These are phyloP conservation scores for Pterobdella sp. DNA, from an alignment of 2,888 invertebrate genomes.

Conservation along the genomic window DNA sequence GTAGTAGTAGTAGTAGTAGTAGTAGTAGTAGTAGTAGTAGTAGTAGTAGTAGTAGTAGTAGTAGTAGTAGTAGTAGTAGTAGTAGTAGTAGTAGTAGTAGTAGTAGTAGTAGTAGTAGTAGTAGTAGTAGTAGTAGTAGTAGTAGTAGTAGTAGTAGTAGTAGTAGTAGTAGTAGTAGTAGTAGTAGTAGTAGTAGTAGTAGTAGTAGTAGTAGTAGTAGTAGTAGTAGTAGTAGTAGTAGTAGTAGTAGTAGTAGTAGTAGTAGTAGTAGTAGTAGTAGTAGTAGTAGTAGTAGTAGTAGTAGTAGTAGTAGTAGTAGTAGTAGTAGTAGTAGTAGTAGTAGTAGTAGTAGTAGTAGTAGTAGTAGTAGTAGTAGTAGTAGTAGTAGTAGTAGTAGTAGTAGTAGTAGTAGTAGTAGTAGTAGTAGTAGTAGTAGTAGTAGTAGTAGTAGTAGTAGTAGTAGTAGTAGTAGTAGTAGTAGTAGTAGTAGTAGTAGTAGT, in stretches of 20 bases:
- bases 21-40: slow-evolving; percentile 16
- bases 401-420: slow-evolving; percentile 18
- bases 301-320: slow-evolving; percentile 19
- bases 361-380: slow-evolving; percentile 19
- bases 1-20: slow-evolving; percentile 15
- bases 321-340: slow-evolving; percentile 19
- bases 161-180: slow-evolving; percentile 17
- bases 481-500: slow-evolving; percentile 19
- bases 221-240: slow-evolving; percentile 12
- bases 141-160: slow-evolving; percentile 19
- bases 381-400: slow-evolving; percentile 12
- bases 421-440: slow-evolving; percentile 19
- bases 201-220: slow-evolving; percentile 19
- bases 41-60: slow-evolving; percentile 19
- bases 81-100: slow-evolving; percentile 18
- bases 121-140: slow-evolving; percentile 10
- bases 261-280: slow-evolving; percentile 18
- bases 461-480: slow-evolving; percentile 13
- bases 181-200: slow-evolving; percentile 14
- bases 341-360: slow-evolving; percentile 11
- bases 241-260: slow-evolving; percentile 18
- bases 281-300: slow-evolving; percentile 11
- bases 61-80: slow-evolving; percentile 12
- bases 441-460: slow-evolving; percentile 16
- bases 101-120: slow-evolving; percentile 18